These are phyloP conservation scores for Alces alces DNA, from an alignment of 2,113 vertebrate genomes.

Conservation along the genomic window DNA sequence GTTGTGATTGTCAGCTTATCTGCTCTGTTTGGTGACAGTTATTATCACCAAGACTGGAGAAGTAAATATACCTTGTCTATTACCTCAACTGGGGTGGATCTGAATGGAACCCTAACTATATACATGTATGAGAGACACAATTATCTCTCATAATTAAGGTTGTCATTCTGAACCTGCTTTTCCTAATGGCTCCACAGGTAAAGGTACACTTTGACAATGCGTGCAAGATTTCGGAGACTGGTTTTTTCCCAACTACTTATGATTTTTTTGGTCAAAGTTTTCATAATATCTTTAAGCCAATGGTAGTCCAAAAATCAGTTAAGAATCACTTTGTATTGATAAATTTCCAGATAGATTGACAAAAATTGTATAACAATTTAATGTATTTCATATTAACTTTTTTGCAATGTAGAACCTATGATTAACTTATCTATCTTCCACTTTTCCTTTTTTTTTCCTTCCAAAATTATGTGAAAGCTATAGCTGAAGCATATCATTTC, in stretches of 20 bases:
- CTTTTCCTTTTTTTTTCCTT: not conserved
- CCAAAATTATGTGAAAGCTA: not conserved
- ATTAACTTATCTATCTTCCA: not conserved
- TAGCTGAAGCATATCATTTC: not conserved
- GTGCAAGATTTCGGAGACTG: too few species aligned
- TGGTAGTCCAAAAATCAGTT: not conserved
- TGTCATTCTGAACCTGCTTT: not conserved
- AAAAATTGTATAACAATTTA: not conserved
- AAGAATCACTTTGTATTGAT: not conserved
- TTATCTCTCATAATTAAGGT: not conserved
- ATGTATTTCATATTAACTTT: not conserved
- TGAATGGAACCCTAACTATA: too few species aligned
- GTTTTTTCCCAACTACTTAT: not conserved
- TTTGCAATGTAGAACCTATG: not conserved
- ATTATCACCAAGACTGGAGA: not conserved
- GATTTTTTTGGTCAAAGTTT: not conserved
- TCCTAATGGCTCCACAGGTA: not conserved
- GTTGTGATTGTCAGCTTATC: too few species aligned
- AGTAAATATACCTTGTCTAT: not conserved
- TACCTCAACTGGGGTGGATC: not conserved
- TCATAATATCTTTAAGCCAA: not conserved
- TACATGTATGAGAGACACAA: too few species aligned
- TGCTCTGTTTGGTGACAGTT: not conserved
- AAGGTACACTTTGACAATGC: not conserved
- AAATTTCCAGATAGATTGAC: not conserved